These are phyloP conservation scores for Zalophus californianus DNA, from an alignment of 2,797 vertebrate genomes.

Conservation along the genomic window DNA sequence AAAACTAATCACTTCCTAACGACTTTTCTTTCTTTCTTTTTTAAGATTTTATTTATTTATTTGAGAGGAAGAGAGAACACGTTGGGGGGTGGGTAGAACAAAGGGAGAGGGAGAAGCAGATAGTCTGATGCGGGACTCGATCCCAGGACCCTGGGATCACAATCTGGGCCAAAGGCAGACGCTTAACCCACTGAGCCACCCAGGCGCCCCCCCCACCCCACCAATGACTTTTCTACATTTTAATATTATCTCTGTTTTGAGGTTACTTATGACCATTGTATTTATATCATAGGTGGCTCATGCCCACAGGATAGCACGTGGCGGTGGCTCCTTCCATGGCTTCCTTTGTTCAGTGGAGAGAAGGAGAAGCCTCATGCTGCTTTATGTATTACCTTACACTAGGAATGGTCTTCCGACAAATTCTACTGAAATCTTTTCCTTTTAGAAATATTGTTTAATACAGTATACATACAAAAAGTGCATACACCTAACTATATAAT, in stretches of 20 bases:
- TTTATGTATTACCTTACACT: background rate
- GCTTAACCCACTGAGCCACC: too few relatives aligned
- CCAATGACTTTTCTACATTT: background rate
- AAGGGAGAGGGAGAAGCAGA: too few relatives aligned
- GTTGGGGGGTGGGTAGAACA: too few relatives aligned
- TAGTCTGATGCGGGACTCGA: too few relatives aligned
- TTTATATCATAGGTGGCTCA: background rate
- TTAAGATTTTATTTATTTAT: too few relatives aligned
- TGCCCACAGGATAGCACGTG: accelerated
- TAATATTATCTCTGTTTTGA: background rate
- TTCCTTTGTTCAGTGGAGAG: accelerated
- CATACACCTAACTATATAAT: background rate
- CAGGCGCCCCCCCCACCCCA: too few relatives aligned
- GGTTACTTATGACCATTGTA: background rate
- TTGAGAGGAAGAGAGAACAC: too few relatives aligned
- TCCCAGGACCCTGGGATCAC: too few relatives aligned
- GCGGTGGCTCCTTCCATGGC: background rate
- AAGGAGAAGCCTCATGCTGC: background rate
- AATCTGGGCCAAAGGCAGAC: too few relatives aligned
- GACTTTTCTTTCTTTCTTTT: background rate
- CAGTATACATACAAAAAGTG: background rate
- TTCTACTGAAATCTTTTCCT: background rate
- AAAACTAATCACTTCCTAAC: background rate
- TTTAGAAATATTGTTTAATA: background rate
- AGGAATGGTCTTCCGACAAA: background rate